Percentiles rank a stretch among this genome's conserved stretches.
Conservation (phyloP, 1,140 invertebrate genomes). For the Bursaphelenchus mucronatus region DNA sequence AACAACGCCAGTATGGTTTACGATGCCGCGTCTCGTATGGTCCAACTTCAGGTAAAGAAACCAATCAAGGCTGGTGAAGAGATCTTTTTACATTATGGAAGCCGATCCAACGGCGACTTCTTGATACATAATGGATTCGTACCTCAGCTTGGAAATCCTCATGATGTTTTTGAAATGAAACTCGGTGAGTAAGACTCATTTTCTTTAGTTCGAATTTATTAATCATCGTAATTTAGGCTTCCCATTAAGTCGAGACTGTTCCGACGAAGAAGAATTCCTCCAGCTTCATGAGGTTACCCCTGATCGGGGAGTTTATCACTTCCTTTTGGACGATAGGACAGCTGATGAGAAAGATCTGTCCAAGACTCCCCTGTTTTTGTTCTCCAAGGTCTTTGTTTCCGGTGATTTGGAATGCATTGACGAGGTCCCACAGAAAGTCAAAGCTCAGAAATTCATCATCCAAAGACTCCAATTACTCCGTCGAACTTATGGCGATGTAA, state of each 20-base stretch:
- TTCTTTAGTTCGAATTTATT: slow-evolving; percentile 14
- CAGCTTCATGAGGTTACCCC: not conserved
- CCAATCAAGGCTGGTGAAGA: slow-evolving; percentile 22
- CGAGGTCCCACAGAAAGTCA: slow-evolving; percentile 14
- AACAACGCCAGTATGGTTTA: slow-evolving; percentile 26
- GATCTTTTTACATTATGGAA: slow-evolving; percentile 34
- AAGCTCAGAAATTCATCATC: slow-evolving; percentile 32
- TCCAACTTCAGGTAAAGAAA: slow-evolving; percentile 28
- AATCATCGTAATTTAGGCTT: slow-evolving; percentile 22
- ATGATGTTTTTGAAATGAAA: slow-evolving; percentile 44
- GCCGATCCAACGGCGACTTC: slow-evolving; percentile 37
- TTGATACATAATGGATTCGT: slow-evolving; percentile 51
- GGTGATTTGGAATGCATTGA: slow-evolving; percentile 9
- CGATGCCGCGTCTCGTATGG: slow-evolving; percentile 14
- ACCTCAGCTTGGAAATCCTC: slow-evolving; percentile 29
- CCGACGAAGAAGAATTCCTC: slow-evolving; percentile 22
- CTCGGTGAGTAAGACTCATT: slow-evolving; percentile 34
- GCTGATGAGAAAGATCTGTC: slow-evolving; percentile 7
- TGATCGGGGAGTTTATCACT: slow-evolving; percentile 22
- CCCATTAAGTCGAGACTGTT: slow-evolving; percentile 12
- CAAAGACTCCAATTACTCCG: slow-evolving; percentile 31
- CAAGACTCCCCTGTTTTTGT: slow-evolving; percentile 26
- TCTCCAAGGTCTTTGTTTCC: slow-evolving; percentile 34
- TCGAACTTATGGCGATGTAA: slow-evolving; percentile 15
- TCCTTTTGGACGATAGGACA: slow-evolving; percentile 18